Base-by-base conservation (phyloP, 1,140 invertebrate genomes). In the Aradophagus sp. region DNA sequence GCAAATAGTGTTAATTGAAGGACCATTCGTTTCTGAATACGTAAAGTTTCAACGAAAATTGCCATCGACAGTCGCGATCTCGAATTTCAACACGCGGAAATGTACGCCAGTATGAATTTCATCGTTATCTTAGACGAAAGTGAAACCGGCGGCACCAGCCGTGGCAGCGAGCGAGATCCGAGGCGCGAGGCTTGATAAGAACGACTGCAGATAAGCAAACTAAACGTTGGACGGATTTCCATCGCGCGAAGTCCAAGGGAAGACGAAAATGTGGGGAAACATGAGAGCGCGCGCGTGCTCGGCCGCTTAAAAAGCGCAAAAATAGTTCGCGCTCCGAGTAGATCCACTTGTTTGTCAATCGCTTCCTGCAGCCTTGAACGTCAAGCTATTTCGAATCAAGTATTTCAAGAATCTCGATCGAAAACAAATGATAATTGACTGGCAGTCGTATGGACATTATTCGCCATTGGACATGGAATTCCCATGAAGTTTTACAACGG, bases 301-400 rank as follows among this genome's bases (percentile, higher is more conserved):
- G 29, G n/a, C 36, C 45, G 34, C 7, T 29, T 48, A 10, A 63
- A 59, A 71, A 65, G 41, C 41, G 56, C 75, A 72, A 67, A 75
- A 70, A 73, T 75, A 75, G 67, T 71, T 52, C 32, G 67, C 68
- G 20, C 61, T 56, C 44, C 34, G 44, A 68, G 38, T 58, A 65
- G 63, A 68, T 75, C 59, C 69, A 73, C 75, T 75, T 76, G 80
- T 80, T 80, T 74, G 74, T 62, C 72, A 73, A 78, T 79, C 68
- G 59, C 69, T 80, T 82, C 75, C 77, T 77, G 66, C 73, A 69
- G 56, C 80, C 80, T 82, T 82, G 80, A 72, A 76, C 59, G 44
- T 55, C 32, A 52, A 42, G 53, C 76, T 80, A 80, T 80, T 82
- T 79, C 66, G 75, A 72, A 79, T 47, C 23, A 52, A 65, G 52